phyloP scores from a whole-genome alignment of 1,140 invertebrate genomes.

The Diorhabda sublineata region DNA sequence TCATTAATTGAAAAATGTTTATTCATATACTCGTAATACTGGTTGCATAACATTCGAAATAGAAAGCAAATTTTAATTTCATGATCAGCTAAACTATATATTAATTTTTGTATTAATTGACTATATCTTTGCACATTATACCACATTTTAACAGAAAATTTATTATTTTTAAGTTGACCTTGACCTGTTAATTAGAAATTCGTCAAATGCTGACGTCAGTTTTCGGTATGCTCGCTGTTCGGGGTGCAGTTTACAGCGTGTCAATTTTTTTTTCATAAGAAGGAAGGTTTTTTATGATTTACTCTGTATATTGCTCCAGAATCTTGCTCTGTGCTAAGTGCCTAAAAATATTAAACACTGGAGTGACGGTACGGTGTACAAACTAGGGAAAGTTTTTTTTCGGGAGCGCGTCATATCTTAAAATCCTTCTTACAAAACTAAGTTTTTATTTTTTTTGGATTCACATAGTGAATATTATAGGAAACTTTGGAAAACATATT shows the following conservation, averaged over 20 bases:
- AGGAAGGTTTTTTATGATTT: slow-evolving; percentile 32
- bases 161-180: background rate
- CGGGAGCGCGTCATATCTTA: slow-evolving; percentile 17
- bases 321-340: slow-evolving; percentile 46
- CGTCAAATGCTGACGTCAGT: slow-evolving; percentile 32
- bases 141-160: too few species aligned
- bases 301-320: slow-evolving; percentile 42
- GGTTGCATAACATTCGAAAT: too few species aligned
- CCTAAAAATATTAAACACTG: slow-evolving; percentile 41
- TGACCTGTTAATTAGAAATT: slow-evolving; percentile 6
- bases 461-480: too few species aligned
- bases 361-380: slow-evolving; percentile 37
- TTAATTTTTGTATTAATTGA: too few species aligned
- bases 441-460: too few species aligned
- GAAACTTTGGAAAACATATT: too few species aligned
- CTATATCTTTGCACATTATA: too few species aligned
- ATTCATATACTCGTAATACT: too few species aligned
- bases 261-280: slow-evolving; percentile 34
- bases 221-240: slow-evolving; percentile 33
- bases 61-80: too few species aligned
- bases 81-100: too few species aligned
- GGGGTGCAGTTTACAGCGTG: slow-evolving; percentile 27
- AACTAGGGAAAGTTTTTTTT: slow-evolving; percentile 21
- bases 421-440: background rate
- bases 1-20: too few species aligned